Evolutionary conservation across 2,888 invertebrate genomes (phyloP).

Genomic region (Microplitis deprimator): DNA sequence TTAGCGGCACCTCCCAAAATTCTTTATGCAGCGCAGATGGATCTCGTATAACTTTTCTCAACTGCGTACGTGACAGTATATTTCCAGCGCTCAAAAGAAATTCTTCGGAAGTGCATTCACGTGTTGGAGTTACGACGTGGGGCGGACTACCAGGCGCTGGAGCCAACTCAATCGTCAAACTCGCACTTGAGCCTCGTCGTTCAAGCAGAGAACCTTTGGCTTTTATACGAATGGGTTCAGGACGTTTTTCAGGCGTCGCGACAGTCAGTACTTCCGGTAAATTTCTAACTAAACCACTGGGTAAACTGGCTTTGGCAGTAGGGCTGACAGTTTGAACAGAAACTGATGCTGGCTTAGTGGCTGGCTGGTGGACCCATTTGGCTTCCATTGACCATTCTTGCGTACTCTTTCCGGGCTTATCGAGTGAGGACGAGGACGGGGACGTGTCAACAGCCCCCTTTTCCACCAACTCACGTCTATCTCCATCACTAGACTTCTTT

Average conservation of each 20-base stretch:
- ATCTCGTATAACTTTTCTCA: slow-evolving; percentile 72
- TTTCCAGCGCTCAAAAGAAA: slow-evolving; percentile 75
- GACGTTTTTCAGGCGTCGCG: slow-evolving; percentile 62
- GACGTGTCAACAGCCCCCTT: slow-evolving; percentile 62
- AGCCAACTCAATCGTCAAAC: slow-evolving; percentile 85
- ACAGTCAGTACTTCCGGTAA: slow-evolving; percentile 64
- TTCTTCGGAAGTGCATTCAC: slow-evolving; percentile 75
- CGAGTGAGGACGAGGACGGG: slow-evolving; percentile 45
- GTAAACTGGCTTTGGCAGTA: neutral
- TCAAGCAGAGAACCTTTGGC: slow-evolving; percentile 81
- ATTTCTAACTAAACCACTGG: slow-evolving; percentile 45
- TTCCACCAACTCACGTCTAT: slow-evolving; percentile 68
- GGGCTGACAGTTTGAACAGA: neutral
- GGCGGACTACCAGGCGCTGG: slow-evolving; percentile 66
- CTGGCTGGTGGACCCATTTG: slow-evolving; percentile 64
- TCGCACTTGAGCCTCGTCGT: slow-evolving; percentile 91
- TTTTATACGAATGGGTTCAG: slow-evolving; percentile 73
- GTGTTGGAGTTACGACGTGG: slow-evolving; percentile 74
- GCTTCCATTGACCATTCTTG: slow-evolving; percentile 62
- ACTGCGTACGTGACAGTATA: slow-evolving; percentile 73
- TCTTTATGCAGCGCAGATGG: slow-evolving; percentile 81
- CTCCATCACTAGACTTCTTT: slow-evolving; percentile 68
- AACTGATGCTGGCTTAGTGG: slow-evolving; percentile 51
- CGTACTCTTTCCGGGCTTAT: slow-evolving; percentile 58
- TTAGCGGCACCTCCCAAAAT: slow-evolving; percentile 95